Base-by-base conservation (phyloP, 2,113 vertebrate species). In the Herpailurus yagouaroundi region DNA sequence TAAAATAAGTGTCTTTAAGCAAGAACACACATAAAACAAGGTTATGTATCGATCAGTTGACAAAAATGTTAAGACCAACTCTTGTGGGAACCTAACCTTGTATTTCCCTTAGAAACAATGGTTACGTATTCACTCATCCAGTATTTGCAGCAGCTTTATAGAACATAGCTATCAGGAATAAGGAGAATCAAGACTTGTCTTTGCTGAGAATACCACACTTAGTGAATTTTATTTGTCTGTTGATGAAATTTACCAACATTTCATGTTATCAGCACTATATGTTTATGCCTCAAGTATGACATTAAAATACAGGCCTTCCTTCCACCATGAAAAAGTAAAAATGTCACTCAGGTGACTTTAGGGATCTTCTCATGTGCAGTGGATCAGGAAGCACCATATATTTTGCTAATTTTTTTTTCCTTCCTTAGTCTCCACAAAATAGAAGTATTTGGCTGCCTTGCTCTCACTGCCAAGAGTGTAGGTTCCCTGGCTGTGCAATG, bases 401-500 rank as follows among this genome's bases (percentile, higher is more conserved):
- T 45, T 79, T 86, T 4, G 13, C 33, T 69, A 2, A 14, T 63
- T 68, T 31, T 86, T 64, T 83, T 94, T 71, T 90, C 57, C 16
- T 48, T 92, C 19, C 52, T 15, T 52, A 98, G 93, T 27, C 93
- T 98, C 71, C 81, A 66, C 66, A 98, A 97, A 96, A 60, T 97
- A 50, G 79, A 98, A 98, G 52, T 98, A 31, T 98, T 98, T 97
- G 98, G 88, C 41, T 98, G 96, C 77, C 97, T 98, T 95, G 98
- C 85, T 80, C 95, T 99, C 74, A 98, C 95, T n/a, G 31, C 94
- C 33, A 96, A 97, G 21, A 98, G 96, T 91, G 19, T 99, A 38
- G 91, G 45, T 48, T 95, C 38, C 11, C 71, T 98, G 55, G 97
- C 89, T 31, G 55, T 91, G 52, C 38, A 94, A 19, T 98, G 98